Conservation (phyloP, 1,140 invertebrate genomes). For the Conus ventricosus region DNA sequence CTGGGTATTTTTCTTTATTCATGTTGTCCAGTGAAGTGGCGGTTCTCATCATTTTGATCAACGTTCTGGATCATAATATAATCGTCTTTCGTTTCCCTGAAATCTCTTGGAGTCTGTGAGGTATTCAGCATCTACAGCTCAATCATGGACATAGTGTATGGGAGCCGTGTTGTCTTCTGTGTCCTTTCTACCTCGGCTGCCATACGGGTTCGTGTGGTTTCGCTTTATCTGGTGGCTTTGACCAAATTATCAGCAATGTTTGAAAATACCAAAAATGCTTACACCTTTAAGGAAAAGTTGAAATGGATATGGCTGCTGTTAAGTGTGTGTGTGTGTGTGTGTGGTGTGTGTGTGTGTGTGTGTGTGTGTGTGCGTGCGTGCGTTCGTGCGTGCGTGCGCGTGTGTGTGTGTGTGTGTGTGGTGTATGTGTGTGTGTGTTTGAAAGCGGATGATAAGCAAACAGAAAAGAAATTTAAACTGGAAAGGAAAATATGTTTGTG, state of each 20-base stretch:
- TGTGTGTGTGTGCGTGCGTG: too few species aligned
- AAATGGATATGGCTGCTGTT: too few species aligned
- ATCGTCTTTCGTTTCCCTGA: background rate
- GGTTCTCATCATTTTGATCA: background rate
- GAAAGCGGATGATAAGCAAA: too few species aligned
- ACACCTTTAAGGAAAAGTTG: background rate
- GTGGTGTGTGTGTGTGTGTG: too few species aligned
- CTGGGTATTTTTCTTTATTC: background rate
- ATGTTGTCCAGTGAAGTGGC: background rate
- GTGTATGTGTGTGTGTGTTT: too few species aligned
- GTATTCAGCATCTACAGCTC: background rate
- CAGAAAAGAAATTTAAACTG: too few species aligned
- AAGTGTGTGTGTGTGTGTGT: too few species aligned
- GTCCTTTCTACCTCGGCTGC: background rate
- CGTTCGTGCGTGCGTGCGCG: too few species aligned
- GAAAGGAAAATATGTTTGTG: too few species aligned
- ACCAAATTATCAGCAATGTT: background rate
- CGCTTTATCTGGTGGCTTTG: background rate
- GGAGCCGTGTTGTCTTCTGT: background rate
- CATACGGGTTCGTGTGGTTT: background rate
- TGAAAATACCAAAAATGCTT: too few species aligned
- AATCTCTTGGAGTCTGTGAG: background rate
- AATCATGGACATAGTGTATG: background rate
- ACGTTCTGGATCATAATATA: background rate
- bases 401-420: too few species aligned